Evolutionary conservation across 2,888 invertebrate genomes (phyloP).

Genomic region (Conomelus anceps): DNA sequence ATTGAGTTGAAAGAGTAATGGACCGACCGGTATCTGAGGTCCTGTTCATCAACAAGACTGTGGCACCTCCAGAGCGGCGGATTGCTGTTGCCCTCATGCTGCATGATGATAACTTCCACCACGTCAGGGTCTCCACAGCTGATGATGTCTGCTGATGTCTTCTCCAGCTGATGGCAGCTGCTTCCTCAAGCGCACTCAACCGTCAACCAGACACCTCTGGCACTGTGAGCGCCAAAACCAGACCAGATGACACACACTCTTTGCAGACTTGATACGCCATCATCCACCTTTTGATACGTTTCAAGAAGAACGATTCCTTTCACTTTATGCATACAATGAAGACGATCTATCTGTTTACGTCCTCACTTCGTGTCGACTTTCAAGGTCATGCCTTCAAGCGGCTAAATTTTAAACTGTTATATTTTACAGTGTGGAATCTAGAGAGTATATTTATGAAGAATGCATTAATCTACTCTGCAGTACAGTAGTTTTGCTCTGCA

Average conservation of each 20-base stretch:
- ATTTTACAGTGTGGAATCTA: neutral
- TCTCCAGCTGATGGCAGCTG: no score
- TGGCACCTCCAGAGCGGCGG: slow-evolving; percentile 18
- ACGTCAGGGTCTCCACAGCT: neutral
- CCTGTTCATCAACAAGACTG: slow-evolving; percentile 22
- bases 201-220: neutral
- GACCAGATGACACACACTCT: neutral
- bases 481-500: neutral
- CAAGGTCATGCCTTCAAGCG: neutral
- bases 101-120: neutral
- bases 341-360: neutral
- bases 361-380: neutral
- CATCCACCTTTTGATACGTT: neutral
- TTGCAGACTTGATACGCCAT: neutral
- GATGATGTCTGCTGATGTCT: neutral
- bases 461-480: neutral
- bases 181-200: neutral
- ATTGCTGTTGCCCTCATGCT: slow-evolving; percentile 10
- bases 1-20: neutral
- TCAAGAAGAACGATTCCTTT: neutral
- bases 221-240: neutral
- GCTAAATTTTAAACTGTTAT: neutral
- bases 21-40: slow-evolving; percentile 13
- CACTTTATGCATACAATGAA: neutral
- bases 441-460: neutral